Percentiles rank a stretch among this genome's conserved stretches.
Evolutionary conservation across 2,113 vertebrate species (phyloP).

Genomic region (Neotoma lepida): DNA sequence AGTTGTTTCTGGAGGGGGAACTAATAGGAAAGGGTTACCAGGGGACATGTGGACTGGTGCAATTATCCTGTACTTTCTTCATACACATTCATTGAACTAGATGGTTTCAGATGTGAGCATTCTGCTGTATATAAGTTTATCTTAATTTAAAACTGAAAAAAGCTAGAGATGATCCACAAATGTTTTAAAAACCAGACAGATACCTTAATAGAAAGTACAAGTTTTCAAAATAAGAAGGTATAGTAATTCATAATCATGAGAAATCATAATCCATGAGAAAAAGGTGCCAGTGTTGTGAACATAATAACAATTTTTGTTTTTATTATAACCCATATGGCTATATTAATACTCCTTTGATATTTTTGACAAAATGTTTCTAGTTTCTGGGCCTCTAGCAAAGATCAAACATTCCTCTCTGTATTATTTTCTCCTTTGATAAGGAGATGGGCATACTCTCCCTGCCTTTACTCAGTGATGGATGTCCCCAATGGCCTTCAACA

Average conservation of each 20-base stretch:
- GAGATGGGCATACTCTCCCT: not conserved
- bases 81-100: not conserved
- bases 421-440: slow-evolving; percentile 7
- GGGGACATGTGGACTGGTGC: not conserved
- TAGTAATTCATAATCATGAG: not conserved
- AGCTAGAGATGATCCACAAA: not conserved
- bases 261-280: slow-evolving; percentile 2
- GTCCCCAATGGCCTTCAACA: not conserved
- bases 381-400: slow-evolving; percentile 14
- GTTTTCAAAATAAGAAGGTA: slow-evolving; percentile 23
- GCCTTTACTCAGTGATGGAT: not conserved
- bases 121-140: not conserved
- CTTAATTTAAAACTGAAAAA: not conserved
- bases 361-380: slow-evolving; percentile 60
- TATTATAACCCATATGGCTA: slow-evolving; percentile 25
- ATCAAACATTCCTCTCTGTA: not conserved
- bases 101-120: not conserved
- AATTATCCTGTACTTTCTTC: not conserved
- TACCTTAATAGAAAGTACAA: not conserved
- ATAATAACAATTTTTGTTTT: not conserved
- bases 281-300: not conserved
- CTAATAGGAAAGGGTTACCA: not conserved
- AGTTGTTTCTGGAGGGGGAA: not conserved
- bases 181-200: not conserved
- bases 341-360: slow-evolving; percentile 43